Evolutionary conservation across 2,797 vertebrate species (phyloP).

Genomic region (Yasuhikotakia modesta): DNA sequence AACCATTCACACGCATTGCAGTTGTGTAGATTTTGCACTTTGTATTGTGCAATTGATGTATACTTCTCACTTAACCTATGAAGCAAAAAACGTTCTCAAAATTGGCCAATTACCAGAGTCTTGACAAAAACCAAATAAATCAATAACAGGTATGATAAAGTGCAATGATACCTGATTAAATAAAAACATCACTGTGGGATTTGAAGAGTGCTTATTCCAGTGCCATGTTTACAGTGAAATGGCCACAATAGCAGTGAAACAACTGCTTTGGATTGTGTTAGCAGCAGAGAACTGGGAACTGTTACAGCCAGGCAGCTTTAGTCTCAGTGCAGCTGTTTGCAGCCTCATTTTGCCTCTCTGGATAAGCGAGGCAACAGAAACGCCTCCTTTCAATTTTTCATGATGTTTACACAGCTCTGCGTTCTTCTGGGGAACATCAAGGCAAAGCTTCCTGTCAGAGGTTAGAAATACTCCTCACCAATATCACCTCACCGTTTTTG

Average conservation of each 20-base stretch:
- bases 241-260: not conserved
- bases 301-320: conserved; percentile 51
- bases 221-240: not conserved
- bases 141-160: not conserved
- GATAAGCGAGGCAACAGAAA: conserved; percentile 76
- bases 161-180: conserved; percentile 30
- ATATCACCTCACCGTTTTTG: conserved; percentile 44
- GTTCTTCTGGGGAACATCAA: conserved; percentile 79
- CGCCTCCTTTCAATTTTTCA: conserved; percentile 82
- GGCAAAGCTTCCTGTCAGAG: conserved; percentile 68
- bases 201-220: not conserved
- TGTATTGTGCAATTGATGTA: conserved; percentile 18
- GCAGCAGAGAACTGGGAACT: conserved; percentile 31
- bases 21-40: not conserved
- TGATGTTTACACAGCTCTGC: conserved; percentile 83
- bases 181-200: not conserved
- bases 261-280: not conserved
- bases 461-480: conserved; percentile 63
- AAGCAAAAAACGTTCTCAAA: conserved; percentile 20
- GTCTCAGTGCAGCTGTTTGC: conserved; percentile 71
- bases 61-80: not conserved
- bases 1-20: conserved; percentile 4
- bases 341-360: conserved; percentile 69
- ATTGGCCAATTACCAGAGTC: conserved; percentile 23
- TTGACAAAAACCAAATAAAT: conserved; percentile 17